Percentiles rank a stretch among this genome's conserved stretches.
phyloP scores from a whole-genome alignment of 2,888 invertebrate genomes.

The Drosophila nr. perissopoda region DNA sequence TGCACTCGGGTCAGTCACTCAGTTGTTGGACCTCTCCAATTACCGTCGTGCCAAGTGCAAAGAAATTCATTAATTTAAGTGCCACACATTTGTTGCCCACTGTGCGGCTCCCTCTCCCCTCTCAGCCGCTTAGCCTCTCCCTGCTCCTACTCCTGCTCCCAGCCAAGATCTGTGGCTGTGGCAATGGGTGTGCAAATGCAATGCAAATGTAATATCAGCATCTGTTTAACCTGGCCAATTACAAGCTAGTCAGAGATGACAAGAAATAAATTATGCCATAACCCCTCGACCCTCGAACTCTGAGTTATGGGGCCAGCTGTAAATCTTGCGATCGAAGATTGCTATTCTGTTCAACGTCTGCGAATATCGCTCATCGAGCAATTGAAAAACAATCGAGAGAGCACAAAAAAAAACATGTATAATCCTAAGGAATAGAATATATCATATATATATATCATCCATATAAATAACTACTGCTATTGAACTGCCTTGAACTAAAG shows the following conservation, averaged over 20 bases:
- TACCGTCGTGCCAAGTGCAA: constrained; percentile 72
- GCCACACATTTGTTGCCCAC: constrained; percentile 79
- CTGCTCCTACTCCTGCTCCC: not conserved
- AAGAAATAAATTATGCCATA: constrained; percentile 26
- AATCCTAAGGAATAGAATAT: not conserved
- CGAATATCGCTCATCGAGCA: not conserved
- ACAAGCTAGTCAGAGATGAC: constrained; percentile 33
- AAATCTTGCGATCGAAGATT: not conserved
- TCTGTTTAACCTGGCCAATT: constrained; percentile 43
- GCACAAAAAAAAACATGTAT: not conserved
- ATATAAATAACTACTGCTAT: not conserved
- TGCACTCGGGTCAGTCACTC: constrained; percentile 51
- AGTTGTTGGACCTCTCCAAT: constrained; percentile 50
- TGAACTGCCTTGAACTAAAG: not conserved
- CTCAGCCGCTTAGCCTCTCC: not conserved
- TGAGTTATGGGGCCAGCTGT: constrained; percentile 2
- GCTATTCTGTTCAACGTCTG: not conserved
- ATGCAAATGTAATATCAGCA: constrained; percentile 32
- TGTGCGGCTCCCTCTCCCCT: constrained; percentile 52
- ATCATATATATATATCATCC: not conserved
- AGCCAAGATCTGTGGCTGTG: not conserved
- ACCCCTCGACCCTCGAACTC: constrained; percentile 5
- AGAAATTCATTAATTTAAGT: constrained; percentile 80
- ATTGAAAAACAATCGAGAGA: not conserved
- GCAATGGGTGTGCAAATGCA: constrained; percentile 20